These are phyloP conservation scores for Falco cherrug DNA, from an alignment of 2,797 vertebrate species.

Conservation along the genomic window DNA sequence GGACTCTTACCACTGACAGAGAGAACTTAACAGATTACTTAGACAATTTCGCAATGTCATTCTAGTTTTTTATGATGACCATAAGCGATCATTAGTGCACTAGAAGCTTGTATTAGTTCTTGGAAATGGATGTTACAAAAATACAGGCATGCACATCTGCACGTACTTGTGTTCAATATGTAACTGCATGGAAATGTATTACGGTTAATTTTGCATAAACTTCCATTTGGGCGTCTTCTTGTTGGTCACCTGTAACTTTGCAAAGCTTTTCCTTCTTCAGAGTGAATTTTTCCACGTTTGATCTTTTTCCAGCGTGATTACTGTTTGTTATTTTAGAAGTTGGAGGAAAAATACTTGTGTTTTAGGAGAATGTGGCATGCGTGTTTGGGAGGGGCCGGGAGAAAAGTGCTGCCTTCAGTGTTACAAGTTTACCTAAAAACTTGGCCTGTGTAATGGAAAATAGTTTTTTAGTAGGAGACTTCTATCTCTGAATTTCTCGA, in stretches of 20 bases:
- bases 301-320: background rate
- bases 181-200: background rate
- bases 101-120: background rate
- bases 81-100: background rate
- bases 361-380: background rate
- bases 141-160: background rate
- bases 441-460: background rate
- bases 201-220: background rate
- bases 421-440: background rate
- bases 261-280: slow-evolving; percentile 16
- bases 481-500: background rate
- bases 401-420: background rate
- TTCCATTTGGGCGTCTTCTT: background rate
- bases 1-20: background rate
- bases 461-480: background rate
- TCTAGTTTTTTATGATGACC: background rate
- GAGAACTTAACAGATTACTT: background rate
- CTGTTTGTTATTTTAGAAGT: slow-evolving; percentile 31
- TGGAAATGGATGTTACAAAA: slow-evolving; percentile 1
- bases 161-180: background rate
- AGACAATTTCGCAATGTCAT: background rate
- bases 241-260: background rate
- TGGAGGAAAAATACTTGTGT: background rate
- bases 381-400: background rate
- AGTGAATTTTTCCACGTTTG: slow-evolving; percentile 28